Evolutionary conservation across 2,113 vertebrate genomes (phyloP).

Genomic region (Percina caprodes): DNA sequence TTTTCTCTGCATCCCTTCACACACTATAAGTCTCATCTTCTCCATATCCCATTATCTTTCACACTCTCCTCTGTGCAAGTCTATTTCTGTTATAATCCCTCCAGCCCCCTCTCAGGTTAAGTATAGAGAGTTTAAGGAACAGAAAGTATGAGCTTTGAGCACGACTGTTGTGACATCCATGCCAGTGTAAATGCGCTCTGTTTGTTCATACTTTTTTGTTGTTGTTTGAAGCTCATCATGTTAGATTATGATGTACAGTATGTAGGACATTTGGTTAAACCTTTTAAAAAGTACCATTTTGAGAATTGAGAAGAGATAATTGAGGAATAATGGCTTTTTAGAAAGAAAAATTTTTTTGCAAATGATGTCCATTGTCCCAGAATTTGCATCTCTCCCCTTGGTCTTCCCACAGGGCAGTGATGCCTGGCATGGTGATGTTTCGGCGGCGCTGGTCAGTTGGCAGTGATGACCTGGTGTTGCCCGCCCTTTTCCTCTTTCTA

Average conservation of each 20-base stretch:
- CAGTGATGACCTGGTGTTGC: slow-evolving; percentile 99
- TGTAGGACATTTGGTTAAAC: neutral
- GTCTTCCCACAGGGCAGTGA: slow-evolving; percentile 82
- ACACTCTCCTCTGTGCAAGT: slow-evolving; percentile 11
- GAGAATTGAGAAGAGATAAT: slow-evolving; percentile 1
- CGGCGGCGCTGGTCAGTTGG: slow-evolving; percentile 99
- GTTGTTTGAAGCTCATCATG: neutral
- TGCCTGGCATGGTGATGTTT: slow-evolving; percentile 99
- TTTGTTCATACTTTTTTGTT: neutral
- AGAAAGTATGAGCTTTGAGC: slow-evolving; percentile 1
- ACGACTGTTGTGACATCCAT: slow-evolving; percentile 4
- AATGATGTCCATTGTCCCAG: slow-evolving; percentile 12
- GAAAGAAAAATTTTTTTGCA: neutral
- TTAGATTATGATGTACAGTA: neutral
- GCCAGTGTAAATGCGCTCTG: neutral
- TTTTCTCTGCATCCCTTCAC: slow-evolving; percentile 45
- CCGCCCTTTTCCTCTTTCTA: slow-evolving; percentile 97
- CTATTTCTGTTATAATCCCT: slow-evolving; percentile 37
- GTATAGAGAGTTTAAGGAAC: slow-evolving; percentile 17
- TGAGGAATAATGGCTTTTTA: slow-evolving; percentile 1
- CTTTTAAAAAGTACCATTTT: neutral
- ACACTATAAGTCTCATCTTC: slow-evolving; percentile 62
- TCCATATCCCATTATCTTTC: slow-evolving; percentile 30
- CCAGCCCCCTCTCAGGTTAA: slow-evolving; percentile 23
- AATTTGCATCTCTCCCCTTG: neutral